A percentile compares a stretch with the other conserved stretches of the same genome.
phyloP scores from a whole-genome alignment of 2,797 vertebrate species.

The Halcyon leucocephala region DNA sequence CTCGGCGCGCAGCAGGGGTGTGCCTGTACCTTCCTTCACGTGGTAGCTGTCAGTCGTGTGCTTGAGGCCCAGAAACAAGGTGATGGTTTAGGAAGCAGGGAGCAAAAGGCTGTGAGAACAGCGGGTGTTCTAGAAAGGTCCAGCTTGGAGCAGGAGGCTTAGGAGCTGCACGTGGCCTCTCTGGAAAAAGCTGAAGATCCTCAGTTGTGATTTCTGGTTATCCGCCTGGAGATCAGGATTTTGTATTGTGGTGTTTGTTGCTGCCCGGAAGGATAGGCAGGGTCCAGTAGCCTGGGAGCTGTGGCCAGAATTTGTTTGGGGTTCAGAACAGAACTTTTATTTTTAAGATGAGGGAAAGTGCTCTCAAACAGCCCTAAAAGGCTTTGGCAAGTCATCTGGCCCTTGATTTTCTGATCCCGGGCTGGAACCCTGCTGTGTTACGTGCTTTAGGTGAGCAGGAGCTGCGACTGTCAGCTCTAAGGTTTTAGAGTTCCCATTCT shows the following conservation, averaged over 20 bases:
- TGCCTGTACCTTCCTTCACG: accelerated
- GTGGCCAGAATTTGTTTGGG: neutral
- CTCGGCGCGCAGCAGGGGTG: neutral
- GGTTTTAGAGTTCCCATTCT: neutral
- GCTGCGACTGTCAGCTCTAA: neutral
- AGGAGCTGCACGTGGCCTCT: neutral
- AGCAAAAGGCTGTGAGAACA: neutral
- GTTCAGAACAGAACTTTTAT: neutral
- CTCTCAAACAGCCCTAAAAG: neutral
- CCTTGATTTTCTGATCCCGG: neutral
- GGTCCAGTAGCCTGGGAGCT: neutral
- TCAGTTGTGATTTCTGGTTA: neutral
- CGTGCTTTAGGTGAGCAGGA: neutral
- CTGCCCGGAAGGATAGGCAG: neutral
- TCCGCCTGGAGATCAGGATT: neutral
- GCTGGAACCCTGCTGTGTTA: neutral
- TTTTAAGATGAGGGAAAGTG: neutral
- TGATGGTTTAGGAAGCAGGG: neutral
- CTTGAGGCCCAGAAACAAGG: neutral
- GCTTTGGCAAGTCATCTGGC: neutral
- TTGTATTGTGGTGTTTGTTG: neutral
- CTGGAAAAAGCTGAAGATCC: neutral
- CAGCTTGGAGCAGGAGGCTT: neutral
- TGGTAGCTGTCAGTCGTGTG: accelerated
- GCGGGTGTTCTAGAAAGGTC: neutral